Conservation (phyloP, 2,797 vertebrate genomes). For the Anisognathus igniventris region DNA sequence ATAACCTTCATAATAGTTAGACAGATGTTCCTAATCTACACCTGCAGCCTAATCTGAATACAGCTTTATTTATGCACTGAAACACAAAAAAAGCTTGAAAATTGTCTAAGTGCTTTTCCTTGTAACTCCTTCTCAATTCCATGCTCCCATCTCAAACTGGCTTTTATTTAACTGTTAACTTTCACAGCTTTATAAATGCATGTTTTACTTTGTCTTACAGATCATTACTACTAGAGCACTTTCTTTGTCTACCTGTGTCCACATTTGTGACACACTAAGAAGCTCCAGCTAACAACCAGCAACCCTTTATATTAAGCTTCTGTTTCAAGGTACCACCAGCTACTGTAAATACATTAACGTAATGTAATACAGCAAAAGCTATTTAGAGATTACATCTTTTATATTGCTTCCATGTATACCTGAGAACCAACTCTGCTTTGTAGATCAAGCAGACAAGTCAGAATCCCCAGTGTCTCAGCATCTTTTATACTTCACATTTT, state of each 20-base stretch:
- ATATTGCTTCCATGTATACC: not conserved
- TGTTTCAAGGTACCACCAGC: not conserved
- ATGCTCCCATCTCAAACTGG: not conserved
- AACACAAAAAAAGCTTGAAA: slow-evolving; percentile 31
- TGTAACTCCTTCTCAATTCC: not conserved
- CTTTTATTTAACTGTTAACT: slow-evolving; percentile 5
- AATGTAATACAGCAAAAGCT: not conserved
- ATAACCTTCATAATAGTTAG: not conserved
- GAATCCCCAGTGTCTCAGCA: not conserved
- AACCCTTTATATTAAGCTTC: not conserved
- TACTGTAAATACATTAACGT: not conserved
- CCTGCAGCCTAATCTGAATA: not conserved
- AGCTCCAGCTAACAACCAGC: not conserved
- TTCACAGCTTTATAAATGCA: slow-evolving; percentile 9
- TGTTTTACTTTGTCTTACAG: slow-evolving; percentile 1
- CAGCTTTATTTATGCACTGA: slow-evolving; percentile 32
- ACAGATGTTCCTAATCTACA: not conserved
- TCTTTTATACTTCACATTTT: not conserved
- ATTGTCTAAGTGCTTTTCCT: not conserved
- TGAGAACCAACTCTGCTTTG: not conserved
- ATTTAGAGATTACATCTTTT: not conserved
- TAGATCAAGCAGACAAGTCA: not conserved
- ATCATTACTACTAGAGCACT: not conserved
- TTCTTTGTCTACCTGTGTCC: not conserved
- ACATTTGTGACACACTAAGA: not conserved